Conservation (phyloP, 2,113 vertebrate genomes). For the Eulemur rufifrons region DNA sequence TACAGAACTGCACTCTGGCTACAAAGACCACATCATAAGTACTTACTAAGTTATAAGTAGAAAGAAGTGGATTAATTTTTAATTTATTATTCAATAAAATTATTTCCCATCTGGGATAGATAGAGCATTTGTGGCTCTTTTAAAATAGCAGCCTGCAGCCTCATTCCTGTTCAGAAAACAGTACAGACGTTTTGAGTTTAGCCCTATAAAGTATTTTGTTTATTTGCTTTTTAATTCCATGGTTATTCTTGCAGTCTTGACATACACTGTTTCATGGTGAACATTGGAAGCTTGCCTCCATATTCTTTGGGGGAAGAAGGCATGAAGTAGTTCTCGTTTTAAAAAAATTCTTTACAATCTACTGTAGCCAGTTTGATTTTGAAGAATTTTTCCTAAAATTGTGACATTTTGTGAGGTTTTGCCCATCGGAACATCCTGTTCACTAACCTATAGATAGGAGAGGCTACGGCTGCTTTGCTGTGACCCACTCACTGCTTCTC, state of each 20-base stretch:
- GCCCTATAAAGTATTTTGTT: conserved; percentile 63
- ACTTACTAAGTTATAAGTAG: conserved; percentile 65
- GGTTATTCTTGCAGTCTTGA: conserved; percentile 61
- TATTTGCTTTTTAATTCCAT: conserved; percentile 75
- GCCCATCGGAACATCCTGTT: neutral
- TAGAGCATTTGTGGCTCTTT: conserved; percentile 67
- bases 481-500: neutral
- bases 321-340: neutral
- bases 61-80: conserved; percentile 74
- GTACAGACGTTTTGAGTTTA: conserved; percentile 60
- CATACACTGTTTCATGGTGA: conserved; percentile 38
- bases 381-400: conserved; percentile 47
- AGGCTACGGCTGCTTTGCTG: too few relatives aligned
- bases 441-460: neutral
- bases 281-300: conserved; percentile 61
- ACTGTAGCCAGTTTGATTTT: conserved; percentile 14
- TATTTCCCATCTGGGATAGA: conserved; percentile 75
- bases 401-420: conserved; percentile 27
- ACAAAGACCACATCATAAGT: conserved; percentile 45
- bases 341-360: conserved; percentile 30
- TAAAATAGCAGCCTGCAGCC: conserved; percentile 61
- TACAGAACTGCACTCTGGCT: conserved; percentile 40
- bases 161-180: conserved; percentile 68
- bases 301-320: conserved; percentile 54
- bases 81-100: conserved; percentile 78